These are phyloP conservation scores for Lepidocyrtinus sp. DNA, from an alignment of 2,888 invertebrate genomes.

Conservation along the genomic window DNA sequence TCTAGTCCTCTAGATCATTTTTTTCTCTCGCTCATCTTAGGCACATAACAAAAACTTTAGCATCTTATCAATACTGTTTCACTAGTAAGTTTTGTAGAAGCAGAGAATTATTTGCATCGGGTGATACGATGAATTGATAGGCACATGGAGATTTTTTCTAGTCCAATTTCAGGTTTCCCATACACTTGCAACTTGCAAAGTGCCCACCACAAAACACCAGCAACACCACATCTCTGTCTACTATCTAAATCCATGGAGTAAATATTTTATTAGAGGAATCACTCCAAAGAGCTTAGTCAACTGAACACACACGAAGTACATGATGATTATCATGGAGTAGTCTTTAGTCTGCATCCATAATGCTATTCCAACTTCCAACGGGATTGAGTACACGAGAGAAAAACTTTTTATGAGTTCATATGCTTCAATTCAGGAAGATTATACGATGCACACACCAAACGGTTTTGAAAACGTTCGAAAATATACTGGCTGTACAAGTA, in stretches of 20 bases:
- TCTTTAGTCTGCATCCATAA: neutral
- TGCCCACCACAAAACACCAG: neutral
- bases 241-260: neutral
- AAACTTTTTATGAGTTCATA: no score
- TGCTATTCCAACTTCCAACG: slow-evolving; percentile 20
- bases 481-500: no score
- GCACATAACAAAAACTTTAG: neutral
- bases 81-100: neutral
- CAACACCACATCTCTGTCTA: neutral
- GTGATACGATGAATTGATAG: neutral
- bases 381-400: no score
- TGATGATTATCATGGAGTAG: neutral
- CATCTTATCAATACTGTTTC: neutral
- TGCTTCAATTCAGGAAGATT: no score
- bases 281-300: slow-evolving; percentile 19
- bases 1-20: neutral
- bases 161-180: neutral
- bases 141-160: neutral
- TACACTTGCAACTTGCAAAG: no score
- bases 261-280: neutral
- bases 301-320: slow-evolving; percentile 52
- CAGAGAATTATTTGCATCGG: neutral
- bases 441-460: no score
- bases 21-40: neutral
- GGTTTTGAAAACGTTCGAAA: no score